Conservation (phyloP, 1,140 invertebrate species). For the Daktulosphaira vitifoliae region DNA sequence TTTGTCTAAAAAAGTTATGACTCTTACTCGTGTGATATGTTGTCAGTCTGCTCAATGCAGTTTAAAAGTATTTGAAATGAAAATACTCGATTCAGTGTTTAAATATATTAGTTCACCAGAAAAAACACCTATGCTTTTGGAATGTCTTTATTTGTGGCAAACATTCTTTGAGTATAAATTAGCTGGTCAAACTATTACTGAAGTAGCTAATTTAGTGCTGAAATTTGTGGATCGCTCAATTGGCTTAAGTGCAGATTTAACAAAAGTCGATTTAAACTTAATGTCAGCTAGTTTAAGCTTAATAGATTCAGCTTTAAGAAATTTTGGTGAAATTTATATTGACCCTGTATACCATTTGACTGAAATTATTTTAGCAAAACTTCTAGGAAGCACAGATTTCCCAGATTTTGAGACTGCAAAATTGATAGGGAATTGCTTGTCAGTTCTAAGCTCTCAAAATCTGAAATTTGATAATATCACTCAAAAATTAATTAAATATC, state of each 20-base stretch:
- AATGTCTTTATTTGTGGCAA: constrained; percentile 44
- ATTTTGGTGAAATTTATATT: constrained; percentile 19
- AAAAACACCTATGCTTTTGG: constrained; percentile 8
- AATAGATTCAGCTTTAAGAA: constrained; percentile 20
- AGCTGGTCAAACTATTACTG: constrained; percentile 33
- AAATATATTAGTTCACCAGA: constrained; percentile 7
- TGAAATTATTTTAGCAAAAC: constrained; percentile 12
- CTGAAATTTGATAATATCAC: constrained; percentile 7
- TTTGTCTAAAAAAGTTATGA: not conserved
- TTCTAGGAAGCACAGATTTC: not conserved
- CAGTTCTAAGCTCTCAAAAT: constrained; percentile 14
- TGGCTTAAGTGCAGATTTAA: constrained; percentile 6
- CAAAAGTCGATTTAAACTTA: constrained; percentile 6
- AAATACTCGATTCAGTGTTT: constrained; percentile 23
- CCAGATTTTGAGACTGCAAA: constrained; percentile 24
- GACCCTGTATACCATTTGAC: constrained; percentile 11
- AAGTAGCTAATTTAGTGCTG: constrained; percentile 12
- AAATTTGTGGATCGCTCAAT: constrained; percentile 22
- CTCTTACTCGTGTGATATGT: not conserved
- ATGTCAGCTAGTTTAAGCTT: constrained; percentile 27
- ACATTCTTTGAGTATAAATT: constrained; percentile 45
- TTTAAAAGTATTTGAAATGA: constrained; percentile 19
- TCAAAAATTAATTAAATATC: not conserved
- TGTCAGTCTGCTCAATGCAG: not conserved
- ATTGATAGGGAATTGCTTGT: constrained; percentile 16